Evolutionary conservation across 2,113 vertebrate genomes (phyloP).

Genomic region (Neolamprologus devosi): DNA sequence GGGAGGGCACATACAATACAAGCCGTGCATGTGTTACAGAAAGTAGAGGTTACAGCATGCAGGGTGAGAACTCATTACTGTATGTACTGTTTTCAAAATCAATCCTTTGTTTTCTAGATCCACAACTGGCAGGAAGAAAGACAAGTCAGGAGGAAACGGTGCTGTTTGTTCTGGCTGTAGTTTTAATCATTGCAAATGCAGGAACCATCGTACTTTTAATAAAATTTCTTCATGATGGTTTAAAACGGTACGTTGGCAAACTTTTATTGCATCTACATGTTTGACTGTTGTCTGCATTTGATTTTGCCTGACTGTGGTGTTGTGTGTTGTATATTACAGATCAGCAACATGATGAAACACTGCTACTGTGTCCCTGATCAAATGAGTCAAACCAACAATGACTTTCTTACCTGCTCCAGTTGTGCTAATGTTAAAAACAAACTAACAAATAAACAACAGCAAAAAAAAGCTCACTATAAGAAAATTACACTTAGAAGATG

Average conservation of each 20-base stretch:
- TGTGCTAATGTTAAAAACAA: background rate
- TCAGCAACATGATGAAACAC: background rate
- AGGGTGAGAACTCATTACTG: background rate
- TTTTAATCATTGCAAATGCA: background rate
- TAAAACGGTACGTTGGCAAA: background rate
- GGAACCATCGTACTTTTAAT: background rate
- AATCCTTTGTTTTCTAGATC: background rate
- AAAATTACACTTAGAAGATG: background rate
- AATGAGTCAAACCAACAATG: background rate
- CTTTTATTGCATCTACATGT: background rate
- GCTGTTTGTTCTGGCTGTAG: background rate
- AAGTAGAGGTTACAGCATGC: background rate
- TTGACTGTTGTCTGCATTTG: background rate
- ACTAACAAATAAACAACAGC: background rate
- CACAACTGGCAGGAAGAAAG: background rate
- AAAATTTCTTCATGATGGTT: background rate
- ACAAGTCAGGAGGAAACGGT: background rate
- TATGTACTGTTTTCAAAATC: background rate
- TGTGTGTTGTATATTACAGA: background rate
- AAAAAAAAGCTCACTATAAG: background rate
- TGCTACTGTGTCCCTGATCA: background rate
- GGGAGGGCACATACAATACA: background rate
- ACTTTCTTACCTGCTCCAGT: background rate
- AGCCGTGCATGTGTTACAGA: background rate
- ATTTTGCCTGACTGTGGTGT: background rate